Conservation (phyloP, 2,888 invertebrate genomes). For the Noctua janthe region DNA sequence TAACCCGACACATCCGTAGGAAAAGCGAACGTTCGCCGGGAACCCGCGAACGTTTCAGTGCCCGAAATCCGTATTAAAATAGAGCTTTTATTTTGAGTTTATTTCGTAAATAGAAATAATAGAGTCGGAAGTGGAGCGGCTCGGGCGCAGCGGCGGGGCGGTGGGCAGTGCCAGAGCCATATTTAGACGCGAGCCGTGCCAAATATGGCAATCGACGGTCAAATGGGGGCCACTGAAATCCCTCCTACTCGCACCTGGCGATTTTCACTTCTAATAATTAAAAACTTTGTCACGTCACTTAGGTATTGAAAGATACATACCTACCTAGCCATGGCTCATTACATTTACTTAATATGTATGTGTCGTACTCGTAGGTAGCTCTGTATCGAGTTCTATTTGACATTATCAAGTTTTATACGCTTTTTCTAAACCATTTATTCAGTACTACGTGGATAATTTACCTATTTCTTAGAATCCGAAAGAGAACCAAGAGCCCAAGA, state of each 20-base stretch:
- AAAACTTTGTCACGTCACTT: constrained; percentile 88
- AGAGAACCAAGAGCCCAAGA: background rate
- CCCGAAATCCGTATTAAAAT: constrained; percentile 89
- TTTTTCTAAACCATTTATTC: constrained; percentile 26
- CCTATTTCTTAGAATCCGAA: constrained; percentile 16
- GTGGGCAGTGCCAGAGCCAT: constrained; percentile 94
- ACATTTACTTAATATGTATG: constrained; percentile 59
- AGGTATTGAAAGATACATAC: constrained; percentile 73
- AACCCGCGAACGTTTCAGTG: constrained; percentile 87
- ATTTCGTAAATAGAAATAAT: constrained; percentile 91
- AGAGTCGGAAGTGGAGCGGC: constrained; percentile 88
- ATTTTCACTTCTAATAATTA: constrained; percentile 90
- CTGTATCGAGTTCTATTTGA: constrained; percentile 25
- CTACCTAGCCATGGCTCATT: constrained; percentile 57
- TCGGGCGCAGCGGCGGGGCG: constrained; percentile 85
- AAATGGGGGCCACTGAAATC: constrained; percentile 95
- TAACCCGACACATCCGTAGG: constrained; percentile 90
- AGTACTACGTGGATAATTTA: background rate
- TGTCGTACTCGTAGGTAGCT: constrained; percentile 35
- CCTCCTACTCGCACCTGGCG: constrained; percentile 92
- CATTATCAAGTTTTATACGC: constrained; percentile 37
- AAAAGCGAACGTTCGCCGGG: constrained; percentile 83
- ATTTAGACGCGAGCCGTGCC: constrained; percentile 95
- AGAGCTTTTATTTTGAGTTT: constrained; percentile 90
- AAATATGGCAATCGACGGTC: constrained; percentile 95